phyloP scores from a whole-genome alignment of 2,797 vertebrate species.

The Linurgus olivaceus region DNA sequence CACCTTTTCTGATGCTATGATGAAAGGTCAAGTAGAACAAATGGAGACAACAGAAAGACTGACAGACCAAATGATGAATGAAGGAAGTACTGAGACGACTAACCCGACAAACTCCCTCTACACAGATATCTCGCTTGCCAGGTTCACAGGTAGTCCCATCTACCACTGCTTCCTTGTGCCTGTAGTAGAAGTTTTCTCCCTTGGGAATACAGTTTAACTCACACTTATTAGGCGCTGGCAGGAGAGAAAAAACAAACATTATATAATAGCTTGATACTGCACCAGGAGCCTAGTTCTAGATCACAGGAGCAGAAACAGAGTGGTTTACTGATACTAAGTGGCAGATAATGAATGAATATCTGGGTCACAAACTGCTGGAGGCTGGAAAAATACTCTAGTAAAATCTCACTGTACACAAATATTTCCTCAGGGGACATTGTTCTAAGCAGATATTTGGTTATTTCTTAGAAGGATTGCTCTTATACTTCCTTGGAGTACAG shows the following conservation, averaged over 20 bases:
- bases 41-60: neutral
- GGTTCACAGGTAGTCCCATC: slow-evolving; percentile 94
- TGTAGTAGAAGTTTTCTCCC: slow-evolving; percentile 94
- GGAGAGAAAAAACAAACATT: neutral
- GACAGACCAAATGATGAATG: neutral
- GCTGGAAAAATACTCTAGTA: neutral
- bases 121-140: slow-evolving; percentile 86
- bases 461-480: neutral
- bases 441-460: neutral
- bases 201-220: slow-evolving; percentile 96
- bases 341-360: neutral
- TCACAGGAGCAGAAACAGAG: neutral
- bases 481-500: neutral
- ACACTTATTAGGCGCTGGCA: slow-evolving; percentile 88
- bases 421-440: neutral
- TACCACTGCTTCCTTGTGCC: slow-evolving; percentile 83
- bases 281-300: neutral
- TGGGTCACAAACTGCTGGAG: neutral
- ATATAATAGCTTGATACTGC: neutral
- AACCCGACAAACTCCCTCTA: slow-evolving; percentile 90
- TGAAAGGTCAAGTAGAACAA: neutral
- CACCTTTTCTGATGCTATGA: neutral
- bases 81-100: neutral
- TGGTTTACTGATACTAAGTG: neutral
- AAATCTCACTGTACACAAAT: neutral